phyloP scores from a whole-genome alignment of 2,888 invertebrate species.

The Cephus spinipes region DNA sequence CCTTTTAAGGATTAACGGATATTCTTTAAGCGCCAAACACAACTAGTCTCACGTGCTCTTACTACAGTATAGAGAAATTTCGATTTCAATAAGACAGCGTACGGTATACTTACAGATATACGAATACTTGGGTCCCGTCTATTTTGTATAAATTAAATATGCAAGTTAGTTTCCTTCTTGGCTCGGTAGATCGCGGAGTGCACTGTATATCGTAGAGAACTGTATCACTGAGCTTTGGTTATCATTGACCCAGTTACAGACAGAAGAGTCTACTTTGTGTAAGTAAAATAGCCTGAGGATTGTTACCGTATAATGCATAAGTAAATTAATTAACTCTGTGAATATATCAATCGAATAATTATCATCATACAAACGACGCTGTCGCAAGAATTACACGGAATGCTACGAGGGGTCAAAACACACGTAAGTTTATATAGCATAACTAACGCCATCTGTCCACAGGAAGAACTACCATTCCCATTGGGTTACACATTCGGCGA shows the following conservation, averaged over 20 bases:
- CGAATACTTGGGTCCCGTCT: background rate
- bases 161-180: too few relatives aligned
- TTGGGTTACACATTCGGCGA: background rate
- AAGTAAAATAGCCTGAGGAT: background rate
- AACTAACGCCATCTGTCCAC: background rate
- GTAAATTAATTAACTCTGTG: background rate
- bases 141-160: background rate
- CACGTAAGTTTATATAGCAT: background rate
- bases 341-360: background rate
- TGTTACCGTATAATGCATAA: background rate
- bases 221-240: too few relatives aligned
- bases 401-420: background rate
- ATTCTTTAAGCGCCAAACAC: background rate
- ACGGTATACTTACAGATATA: background rate
- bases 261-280: too few relatives aligned
- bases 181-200: too few relatives aligned
- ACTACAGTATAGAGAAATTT: background rate
- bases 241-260: too few relatives aligned
- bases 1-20: slow-evolving; percentile 28
- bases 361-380: background rate
- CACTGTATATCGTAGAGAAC: too few relatives aligned
- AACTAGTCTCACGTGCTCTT: background rate
- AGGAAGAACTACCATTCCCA: background rate
- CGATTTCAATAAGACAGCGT: background rate
- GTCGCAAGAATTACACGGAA: background rate